Conservation (phyloP, 2,113 vertebrate genomes). For the Anarrhichthys ocellatus region DNA sequence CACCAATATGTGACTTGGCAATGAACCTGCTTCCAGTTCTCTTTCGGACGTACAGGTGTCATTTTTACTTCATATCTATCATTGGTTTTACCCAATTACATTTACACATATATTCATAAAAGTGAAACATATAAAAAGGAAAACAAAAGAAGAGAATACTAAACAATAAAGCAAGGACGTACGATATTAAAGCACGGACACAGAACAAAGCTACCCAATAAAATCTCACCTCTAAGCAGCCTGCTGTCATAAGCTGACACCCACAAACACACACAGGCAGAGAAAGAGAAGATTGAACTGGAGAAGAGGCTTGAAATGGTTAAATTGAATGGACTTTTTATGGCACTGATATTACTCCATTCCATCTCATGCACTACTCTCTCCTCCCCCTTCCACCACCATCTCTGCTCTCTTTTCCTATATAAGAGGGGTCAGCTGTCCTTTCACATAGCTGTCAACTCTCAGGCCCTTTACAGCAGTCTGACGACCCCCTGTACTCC, state of each 20-base stretch:
- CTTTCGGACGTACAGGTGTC: background rate
- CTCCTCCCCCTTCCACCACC: background rate
- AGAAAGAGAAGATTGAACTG: conserved; percentile 17
- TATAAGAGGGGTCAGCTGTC: conserved; percentile 66
- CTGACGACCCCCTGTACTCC: conserved; percentile 38
- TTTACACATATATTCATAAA: background rate
- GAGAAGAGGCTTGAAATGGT: conserved; percentile 41
- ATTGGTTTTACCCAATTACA: background rate
- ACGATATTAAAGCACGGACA: conserved; percentile 6
- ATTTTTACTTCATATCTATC: background rate
- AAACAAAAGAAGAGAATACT: background rate
- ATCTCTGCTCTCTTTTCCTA: conserved; percentile 23
- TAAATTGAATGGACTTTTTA: conserved; percentile 51
- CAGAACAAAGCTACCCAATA: conserved; percentile 28
- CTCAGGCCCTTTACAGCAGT: conserved; percentile 54
- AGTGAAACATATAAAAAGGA: background rate
- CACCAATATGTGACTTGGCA: background rate
- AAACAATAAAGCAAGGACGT: background rate
- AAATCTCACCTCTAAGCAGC: conserved; percentile 38
- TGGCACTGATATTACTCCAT: conserved; percentile 34
- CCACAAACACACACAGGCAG: conserved; percentile 4
- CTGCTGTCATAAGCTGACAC: conserved; percentile 8
- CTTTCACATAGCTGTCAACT: conserved; percentile 66
- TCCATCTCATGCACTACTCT: conserved; percentile 15
- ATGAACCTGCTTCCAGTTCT: background rate